Evolutionary conservation across 2,888 invertebrate species (phyloP), one percentile per base, ranked within the genome.

Genomic region (Nipponacmea schrenckii): DNA sequence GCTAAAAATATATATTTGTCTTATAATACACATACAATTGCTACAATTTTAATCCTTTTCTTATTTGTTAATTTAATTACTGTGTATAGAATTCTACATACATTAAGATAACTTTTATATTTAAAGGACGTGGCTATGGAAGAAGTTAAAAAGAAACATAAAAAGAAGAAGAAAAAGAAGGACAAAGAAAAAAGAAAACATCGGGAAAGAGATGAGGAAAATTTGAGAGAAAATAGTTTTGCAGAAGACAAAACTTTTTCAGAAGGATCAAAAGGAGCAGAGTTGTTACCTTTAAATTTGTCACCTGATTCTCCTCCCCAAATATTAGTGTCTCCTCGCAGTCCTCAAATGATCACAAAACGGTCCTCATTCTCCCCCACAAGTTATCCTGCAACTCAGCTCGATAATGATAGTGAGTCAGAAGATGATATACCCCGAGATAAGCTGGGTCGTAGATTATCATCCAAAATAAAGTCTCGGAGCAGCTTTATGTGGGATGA

Each of bases 101-200:
- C n/a, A n/a, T n/a, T n/a, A n/a, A n/a, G n/a, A n/a, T n/a, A n/a
- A n/a, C n/a, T n/a, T n/a, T 39, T 39, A 5, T 39, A 39, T 39
- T 39, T 39, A 39, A 39, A 69, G 62, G 70, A 70, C n/a, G 50
- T 64, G 64, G 71, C 70, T 68, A 70, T 72, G 64, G 71, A 72
- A 62, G 73, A 78, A 75, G 73, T 77, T 64, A 75, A 71, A 48
- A 71, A 64, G 65, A 71, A 73, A 65, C 68, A 70, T 50, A 75
- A 74, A 46, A 78, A 79, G 75, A 80, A 81, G 68, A 78, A 80
- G 74, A 79, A 76, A 72, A 77, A 79, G 66, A 76, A 74, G 62
- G 74, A 75, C 74, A 27, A 71, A 78, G 69, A 75, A 67, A 66
- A 64, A 78, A 27, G 62, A 72, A 15, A 70, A 80, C 20, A 72